These are phyloP conservation scores for Agrilus cyanescens DNA, from an alignment of 2,888 invertebrate species.

Conservation along the genomic window DNA sequence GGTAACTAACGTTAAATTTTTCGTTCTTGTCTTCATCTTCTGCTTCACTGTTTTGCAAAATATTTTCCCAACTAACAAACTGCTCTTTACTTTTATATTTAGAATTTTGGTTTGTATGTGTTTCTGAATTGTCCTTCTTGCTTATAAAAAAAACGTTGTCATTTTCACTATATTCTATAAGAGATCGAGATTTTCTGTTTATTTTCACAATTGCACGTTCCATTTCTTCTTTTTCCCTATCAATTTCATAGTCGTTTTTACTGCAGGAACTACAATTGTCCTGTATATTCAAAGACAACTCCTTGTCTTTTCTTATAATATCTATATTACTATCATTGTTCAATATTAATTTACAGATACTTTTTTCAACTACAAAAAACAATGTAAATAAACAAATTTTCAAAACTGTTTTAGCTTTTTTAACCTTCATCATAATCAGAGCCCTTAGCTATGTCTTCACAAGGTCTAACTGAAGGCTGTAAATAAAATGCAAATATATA, in stretches of 20 bases:
- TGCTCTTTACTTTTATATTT: not conserved
- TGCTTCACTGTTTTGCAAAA: not conserved
- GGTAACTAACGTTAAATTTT: too few species aligned
- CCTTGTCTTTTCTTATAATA: too few species aligned
- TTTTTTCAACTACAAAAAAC: too few species aligned
- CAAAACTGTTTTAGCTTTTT: too few species aligned
- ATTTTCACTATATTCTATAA: slow-evolving; percentile 27
- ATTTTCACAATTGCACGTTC: slow-evolving; percentile 30
- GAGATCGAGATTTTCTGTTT: slow-evolving; percentile 28
- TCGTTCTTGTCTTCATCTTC: slow-evolving; percentile 4
- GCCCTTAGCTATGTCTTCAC: too few species aligned
- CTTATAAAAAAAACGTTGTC: slow-evolving; percentile 24
- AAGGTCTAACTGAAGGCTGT: too few species aligned
- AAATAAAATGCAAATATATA: too few species aligned
- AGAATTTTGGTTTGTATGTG: slow-evolving; percentile 7
- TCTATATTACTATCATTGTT: too few species aligned
- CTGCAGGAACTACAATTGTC: slow-evolving; percentile 1
- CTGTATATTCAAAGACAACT: too few species aligned
- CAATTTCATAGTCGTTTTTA: slow-evolving; percentile 22
- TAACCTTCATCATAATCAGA: too few species aligned
- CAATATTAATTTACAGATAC: too few species aligned
- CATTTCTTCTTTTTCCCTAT: slow-evolving; percentile 31
- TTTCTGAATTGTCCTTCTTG: slow-evolving; percentile 2
- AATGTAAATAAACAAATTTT: too few species aligned
- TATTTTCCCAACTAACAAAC: not conserved